Evolutionary conservation across 2,797 vertebrate species (phyloP).

Genomic region (Phalanger gymnotis): DNA sequence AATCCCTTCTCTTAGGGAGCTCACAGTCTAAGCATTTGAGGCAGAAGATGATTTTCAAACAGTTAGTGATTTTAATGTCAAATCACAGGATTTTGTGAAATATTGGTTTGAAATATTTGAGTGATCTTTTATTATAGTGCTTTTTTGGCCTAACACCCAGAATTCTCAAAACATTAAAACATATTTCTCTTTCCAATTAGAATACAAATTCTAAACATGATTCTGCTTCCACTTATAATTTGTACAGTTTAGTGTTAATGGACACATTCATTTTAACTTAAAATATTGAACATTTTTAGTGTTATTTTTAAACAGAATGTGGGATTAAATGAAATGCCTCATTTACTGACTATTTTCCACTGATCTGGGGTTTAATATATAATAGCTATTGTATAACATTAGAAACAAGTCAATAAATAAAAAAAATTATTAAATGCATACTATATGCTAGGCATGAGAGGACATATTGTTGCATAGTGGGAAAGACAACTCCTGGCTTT

Average conservation of each 20-base stretch:
- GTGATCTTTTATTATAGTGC: neutral
- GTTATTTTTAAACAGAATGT: slow-evolving; percentile 29
- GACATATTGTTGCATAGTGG: neutral
- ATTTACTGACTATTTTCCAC: slow-evolving; percentile 31
- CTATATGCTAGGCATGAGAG: neutral
- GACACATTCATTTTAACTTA: slow-evolving; percentile 3
- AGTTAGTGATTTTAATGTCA: neutral
- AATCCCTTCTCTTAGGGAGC: neutral
- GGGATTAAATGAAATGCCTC: slow-evolving; percentile 21
- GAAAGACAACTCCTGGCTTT: neutral
- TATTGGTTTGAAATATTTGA: neutral
- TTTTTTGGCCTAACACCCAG: neutral
- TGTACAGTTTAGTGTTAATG: slow-evolving; percentile 3
- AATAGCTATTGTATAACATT: neutral
- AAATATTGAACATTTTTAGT: slow-evolving; percentile 7
- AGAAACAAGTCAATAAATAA: neutral
- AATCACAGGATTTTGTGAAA: neutral
- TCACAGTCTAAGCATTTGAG: neutral
- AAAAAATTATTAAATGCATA: neutral
- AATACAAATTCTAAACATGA: neutral
- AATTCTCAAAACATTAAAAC: neutral
- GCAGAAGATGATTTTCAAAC: neutral
- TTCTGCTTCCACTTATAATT: neutral
- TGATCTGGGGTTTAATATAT: slow-evolving; percentile 13
- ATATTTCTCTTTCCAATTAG: neutral